phyloP scores from a whole-genome alignment of 1,140 invertebrate genomes.

The Zaprionus ornatus region DNA sequence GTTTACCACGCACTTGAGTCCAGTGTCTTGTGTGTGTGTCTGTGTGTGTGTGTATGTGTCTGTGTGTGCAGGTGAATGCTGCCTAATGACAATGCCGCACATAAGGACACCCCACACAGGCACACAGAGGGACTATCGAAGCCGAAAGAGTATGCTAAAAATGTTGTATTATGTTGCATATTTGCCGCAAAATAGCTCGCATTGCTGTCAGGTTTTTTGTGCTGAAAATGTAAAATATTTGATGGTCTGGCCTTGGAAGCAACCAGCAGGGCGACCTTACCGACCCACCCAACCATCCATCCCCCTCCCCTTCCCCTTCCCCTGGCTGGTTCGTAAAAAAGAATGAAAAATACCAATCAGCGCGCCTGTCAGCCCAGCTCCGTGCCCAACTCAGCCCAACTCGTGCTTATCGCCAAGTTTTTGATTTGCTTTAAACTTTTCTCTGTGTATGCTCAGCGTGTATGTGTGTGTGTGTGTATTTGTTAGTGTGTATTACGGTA shows the following conservation, averaged over 20 bases:
- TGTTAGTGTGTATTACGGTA: constrained; percentile 28
- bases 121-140: neutral
- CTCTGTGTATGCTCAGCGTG: constrained; percentile 11
- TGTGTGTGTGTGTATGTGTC: constrained; percentile 19
- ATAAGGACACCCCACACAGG: constrained; percentile 5
- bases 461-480: neutral
- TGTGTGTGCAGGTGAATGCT: constrained; percentile 37
- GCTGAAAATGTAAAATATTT: constrained; percentile 75
- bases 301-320: neutral
- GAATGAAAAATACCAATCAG: constrained; percentile 75
- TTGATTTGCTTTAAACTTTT: constrained; percentile 81
- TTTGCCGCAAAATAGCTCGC: constrained; percentile 65
- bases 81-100: constrained; percentile 17
- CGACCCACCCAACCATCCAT: neutral
- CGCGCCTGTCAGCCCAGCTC: constrained; percentile 56
- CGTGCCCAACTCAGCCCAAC: constrained; percentile 46
- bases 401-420: constrained; percentile 80
- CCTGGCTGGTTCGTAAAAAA: constrained; percentile 11
- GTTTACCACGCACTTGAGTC: constrained; percentile 62
- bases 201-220: constrained; percentile 61
- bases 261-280: constrained; percentile 3
- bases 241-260: constrained; percentile 58
- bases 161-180: constrained; percentile 65
- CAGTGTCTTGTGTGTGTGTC: constrained; percentile 5
- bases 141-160: constrained; percentile 59